These are phyloP conservation scores for Rhyacophila brunnea DNA, from an alignment of 1,140 invertebrate genomes.

Conservation along the genomic window DNA sequence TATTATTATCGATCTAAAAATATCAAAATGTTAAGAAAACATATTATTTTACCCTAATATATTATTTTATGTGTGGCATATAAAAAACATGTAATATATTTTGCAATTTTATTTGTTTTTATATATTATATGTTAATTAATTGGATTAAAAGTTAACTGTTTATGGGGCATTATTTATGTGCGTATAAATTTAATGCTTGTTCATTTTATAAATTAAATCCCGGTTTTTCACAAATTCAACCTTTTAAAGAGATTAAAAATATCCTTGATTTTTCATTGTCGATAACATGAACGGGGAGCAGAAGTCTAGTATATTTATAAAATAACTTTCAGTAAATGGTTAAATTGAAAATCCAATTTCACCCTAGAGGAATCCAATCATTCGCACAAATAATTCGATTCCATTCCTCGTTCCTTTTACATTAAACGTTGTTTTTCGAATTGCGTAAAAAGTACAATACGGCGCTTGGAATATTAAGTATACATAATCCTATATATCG, in stretches of 20 bases:
- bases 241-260: no score
- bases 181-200: no score
- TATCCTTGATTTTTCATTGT: no score
- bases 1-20: no score
- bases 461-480: constrained; percentile 29
- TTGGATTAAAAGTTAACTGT: no score
- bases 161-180: no score
- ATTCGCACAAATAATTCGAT: constrained; percentile 35
- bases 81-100: no score
- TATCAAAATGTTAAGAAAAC: no score
- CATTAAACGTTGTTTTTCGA: constrained; percentile 24
- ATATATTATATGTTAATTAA: no score
- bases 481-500: constrained; percentile 3
- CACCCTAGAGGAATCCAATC: constrained; percentile 34
- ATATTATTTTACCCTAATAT: no score
- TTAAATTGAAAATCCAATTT: constrained; percentile 35
- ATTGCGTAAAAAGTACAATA: constrained; percentile 25
- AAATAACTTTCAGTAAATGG: constrained; percentile 17
- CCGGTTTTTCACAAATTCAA: neutral
- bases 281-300: neutral
- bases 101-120: no score
- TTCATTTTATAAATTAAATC: neutral
- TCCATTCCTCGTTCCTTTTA: constrained; percentile 28
- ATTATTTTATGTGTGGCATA: no score
- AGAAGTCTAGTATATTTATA: constrained; percentile 5